A percentile compares a stretch with the other conserved stretches of the same genome.
These are phyloP conservation scores for Drosophila villosipedis DNA, from an alignment of 2,888 invertebrate genomes.

Conservation along the genomic window DNA sequence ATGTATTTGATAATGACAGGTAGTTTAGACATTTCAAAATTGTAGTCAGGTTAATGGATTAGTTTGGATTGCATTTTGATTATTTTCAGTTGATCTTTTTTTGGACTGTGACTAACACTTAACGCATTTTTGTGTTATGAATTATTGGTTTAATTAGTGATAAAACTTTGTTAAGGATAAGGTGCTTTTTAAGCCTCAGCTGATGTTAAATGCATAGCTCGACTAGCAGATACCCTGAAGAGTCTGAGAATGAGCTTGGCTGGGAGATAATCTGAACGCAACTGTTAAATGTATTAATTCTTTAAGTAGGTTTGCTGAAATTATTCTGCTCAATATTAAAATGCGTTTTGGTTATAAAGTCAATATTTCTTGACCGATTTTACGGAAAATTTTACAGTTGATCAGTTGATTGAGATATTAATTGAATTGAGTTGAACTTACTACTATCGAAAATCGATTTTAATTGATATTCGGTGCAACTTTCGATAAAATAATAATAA, in stretches of 20 bases:
- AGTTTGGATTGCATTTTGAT: not conserved
- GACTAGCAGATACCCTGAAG: not conserved
- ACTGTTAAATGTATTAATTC: not conserved
- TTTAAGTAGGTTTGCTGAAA: not conserved
- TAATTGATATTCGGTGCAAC: not conserved
- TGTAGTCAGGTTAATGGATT: constrained; percentile 4
- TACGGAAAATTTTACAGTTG: not conserved
- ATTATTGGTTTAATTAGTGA: not conserved
- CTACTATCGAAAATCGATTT: not conserved
- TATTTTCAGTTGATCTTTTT: constrained; percentile 2
- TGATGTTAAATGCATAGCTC: not conserved
- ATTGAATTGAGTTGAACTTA: not conserved
- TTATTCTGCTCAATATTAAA: not conserved
- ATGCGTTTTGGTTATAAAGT: not conserved
- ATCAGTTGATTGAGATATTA: not conserved
- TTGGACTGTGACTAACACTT: not conserved
- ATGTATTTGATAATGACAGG: constrained; percentile 47
- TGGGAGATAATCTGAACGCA: not conserved
- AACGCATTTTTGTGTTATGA: not conserved
- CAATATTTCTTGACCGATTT: not conserved
- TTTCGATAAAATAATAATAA: not conserved
- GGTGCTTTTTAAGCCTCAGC: not conserved
- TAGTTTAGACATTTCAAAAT: constrained; percentile 13
- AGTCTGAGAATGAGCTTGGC: not conserved
- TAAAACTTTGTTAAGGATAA: not conserved